Evolutionary conservation across 2,888 invertebrate species (phyloP), one percentile per base, ranked within the genome.

Genomic region (Furcula furcula): DNA sequence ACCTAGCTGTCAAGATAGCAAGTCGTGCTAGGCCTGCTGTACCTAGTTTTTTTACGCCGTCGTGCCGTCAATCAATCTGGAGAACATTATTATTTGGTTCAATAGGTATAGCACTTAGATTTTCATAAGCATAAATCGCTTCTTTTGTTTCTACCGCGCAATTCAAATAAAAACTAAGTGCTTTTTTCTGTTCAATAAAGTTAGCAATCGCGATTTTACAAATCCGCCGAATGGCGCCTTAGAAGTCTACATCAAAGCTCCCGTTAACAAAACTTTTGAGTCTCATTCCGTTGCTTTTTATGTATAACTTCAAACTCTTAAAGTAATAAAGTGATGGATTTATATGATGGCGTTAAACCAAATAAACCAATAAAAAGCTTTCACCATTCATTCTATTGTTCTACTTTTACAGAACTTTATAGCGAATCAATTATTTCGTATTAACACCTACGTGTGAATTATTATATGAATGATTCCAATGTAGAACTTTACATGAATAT

Each of bases 131-230:
- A 45, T 54, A 57, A 57, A 55, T 51, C 55, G 31, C 28, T 35
- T 28, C 21, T 36, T 20, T 28, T 27, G 44, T 40, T 40, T 54
- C 40, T 26, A 30, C 35, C 22, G 33, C 37, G 25, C 18, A 16
- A 16, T 16, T 16, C 16, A 26, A 42, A 37, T 34, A 33, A 46
- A 44, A 39, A 30, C 37, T 40, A 52, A 55, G 55, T 58, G 58
- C 40, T 43, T 52, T 55, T 52, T 52, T 45, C 49, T 52, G 58
- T 56, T 37, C 20, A 46, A 40, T 34, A 52, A 55, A 50, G 52
- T 55, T 55, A 36, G 30, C 48, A 36, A 36, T 47, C 36, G 31
- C 25, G 29, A 45, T 32, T 53, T 43, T 51, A 44, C 36, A 29
- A 39, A 44, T 40, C 37, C 18, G 31, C 25, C 11, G 31, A 12